A percentile compares a stretch with the other conserved stretches of the same genome.
These are phyloP conservation scores for Pseudomyrmex pallidus DNA, from an alignment of 1,140 invertebrate species.

Conservation along the genomic window DNA sequence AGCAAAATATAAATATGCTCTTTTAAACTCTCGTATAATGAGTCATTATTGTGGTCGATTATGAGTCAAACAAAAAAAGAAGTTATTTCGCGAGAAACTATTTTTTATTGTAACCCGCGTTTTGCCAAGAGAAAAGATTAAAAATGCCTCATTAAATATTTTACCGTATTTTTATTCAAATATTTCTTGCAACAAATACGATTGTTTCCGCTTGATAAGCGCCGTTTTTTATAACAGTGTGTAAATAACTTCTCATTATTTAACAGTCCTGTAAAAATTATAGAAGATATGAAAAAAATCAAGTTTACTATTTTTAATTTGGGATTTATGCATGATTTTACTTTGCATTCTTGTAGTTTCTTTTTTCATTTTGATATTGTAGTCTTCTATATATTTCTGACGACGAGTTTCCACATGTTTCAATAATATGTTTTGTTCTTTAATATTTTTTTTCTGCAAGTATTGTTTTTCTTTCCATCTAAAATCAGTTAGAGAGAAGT, in stretches of 20 bases:
- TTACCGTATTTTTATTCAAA: neutral
- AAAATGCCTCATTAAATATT: too few relatives aligned
- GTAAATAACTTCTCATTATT: constrained; percentile 59
- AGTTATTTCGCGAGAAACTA: too few relatives aligned
- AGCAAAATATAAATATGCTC: too few relatives aligned
- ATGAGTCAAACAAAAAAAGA: too few relatives aligned
- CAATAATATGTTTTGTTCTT: constrained; percentile 70
- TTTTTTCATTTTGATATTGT: constrained; percentile 73
- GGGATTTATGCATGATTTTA: constrained; percentile 46
- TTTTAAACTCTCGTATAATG: too few relatives aligned
- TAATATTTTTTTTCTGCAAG: constrained; percentile 71
- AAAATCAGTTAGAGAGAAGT: neutral
- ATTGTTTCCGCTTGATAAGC: constrained; percentile 27
- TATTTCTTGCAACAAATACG: constrained; percentile 63
- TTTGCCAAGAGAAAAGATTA: too few relatives aligned
- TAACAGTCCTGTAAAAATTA: constrained; percentile 60
- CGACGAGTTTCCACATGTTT: constrained; percentile 59
- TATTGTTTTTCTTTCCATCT: constrained; percentile 76
- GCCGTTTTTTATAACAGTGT: constrained; percentile 66
- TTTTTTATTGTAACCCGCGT: too few relatives aligned
- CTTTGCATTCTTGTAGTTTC: constrained; percentile 70
- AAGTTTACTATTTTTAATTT: neutral
- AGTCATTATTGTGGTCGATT: too few relatives aligned
- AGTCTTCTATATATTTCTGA: constrained; percentile 73
- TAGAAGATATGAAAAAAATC: constrained; percentile 4